Evolutionary conservation across 2,797 vertebrate genomes (phyloP).

Genomic region (Phrynocephalus forsythii): DNA sequence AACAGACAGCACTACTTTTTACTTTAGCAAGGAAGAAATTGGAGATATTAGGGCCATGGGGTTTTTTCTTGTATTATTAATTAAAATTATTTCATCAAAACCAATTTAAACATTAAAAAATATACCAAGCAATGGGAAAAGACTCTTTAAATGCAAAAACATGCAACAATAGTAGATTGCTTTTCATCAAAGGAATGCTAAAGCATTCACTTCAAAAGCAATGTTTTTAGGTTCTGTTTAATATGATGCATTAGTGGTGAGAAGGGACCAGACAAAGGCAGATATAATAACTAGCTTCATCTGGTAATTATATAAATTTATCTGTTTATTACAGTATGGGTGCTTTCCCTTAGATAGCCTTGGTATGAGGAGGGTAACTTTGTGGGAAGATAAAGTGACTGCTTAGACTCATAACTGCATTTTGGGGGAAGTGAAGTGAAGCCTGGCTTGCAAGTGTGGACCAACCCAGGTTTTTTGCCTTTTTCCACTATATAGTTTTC

Average conservation of each 20-base stretch:
- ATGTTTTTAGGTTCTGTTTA: neutral
- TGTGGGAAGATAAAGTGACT: no score
- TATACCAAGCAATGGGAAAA: neutral
- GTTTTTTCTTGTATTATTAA: neutral
- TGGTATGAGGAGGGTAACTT: no score
- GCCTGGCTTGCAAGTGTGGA: no score
- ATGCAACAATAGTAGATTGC: neutral
- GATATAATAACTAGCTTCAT: neutral
- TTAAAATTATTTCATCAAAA: neutral
- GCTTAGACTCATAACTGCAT: no score
- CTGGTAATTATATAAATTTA: neutral
- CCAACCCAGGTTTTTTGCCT: no score
- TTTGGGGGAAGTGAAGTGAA: no score
- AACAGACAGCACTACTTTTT: neutral
- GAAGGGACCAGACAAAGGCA: neutral
- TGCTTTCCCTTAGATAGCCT: no score
- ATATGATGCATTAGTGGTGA: neutral
- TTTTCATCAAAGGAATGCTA: neutral
- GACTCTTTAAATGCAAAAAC: neutral
- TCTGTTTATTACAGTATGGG: neutral
- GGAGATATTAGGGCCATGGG: neutral
- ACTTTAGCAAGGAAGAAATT: neutral
- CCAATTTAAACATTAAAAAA: neutral
- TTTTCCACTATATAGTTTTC: no score
- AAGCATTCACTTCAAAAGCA: neutral